These are phyloP conservation scores for Bedellia somnulentella DNA, from an alignment of 2,888 invertebrate genomes.

Conservation along the genomic window DNA sequence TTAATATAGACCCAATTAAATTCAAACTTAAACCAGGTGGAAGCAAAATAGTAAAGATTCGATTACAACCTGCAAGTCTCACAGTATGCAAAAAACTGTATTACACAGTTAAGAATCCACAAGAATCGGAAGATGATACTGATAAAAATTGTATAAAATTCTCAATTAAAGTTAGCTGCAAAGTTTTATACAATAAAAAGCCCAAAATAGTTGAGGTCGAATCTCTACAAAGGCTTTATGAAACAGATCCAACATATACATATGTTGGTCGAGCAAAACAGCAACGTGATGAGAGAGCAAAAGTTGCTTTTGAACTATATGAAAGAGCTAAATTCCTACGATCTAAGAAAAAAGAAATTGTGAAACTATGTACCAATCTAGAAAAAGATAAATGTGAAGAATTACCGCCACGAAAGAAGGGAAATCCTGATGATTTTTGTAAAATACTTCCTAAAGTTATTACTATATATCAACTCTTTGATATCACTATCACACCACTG, in stretches of 20 bases:
- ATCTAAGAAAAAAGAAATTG: slow-evolving; percentile 16
- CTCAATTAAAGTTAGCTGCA: slow-evolving; percentile 20
- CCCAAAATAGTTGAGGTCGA: slow-evolving; percentile 17
- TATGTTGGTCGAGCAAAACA: slow-evolving; percentile 22
- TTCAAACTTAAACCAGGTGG: slow-evolving; percentile 34
- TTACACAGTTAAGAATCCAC: slow-evolving; percentile 32
- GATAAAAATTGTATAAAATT: slow-evolving; percentile 25
- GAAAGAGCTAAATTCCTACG: slow-evolving; percentile 19
- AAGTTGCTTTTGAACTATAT: slow-evolving; percentile 20
- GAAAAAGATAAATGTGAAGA: too few relatives aligned
- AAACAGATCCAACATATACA: slow-evolving; percentile 25
- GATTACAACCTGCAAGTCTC: slow-evolving; percentile 27
- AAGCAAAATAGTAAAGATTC: slow-evolving; percentile 22
- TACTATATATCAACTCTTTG: slow-evolving; percentile 24
- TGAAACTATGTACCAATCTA: too few relatives aligned
- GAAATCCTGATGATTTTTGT: slow-evolving; percentile 20
- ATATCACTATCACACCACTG: slow-evolving; percentile 26
- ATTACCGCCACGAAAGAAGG: too few relatives aligned
- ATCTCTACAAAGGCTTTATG: slow-evolving; percentile 34
- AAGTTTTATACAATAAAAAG: slow-evolving; percentile 20
- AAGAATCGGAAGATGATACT: slow-evolving; percentile 14
- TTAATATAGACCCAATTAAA: slow-evolving; percentile 32
- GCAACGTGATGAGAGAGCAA: slow-evolving; percentile 16
- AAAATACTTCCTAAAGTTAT: slow-evolving; percentile 13
- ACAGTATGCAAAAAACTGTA: slow-evolving; percentile 20